These are phyloP conservation scores for Drosophila macrospina DNA, from an alignment of 2,888 invertebrate species.

Conservation along the genomic window DNA sequence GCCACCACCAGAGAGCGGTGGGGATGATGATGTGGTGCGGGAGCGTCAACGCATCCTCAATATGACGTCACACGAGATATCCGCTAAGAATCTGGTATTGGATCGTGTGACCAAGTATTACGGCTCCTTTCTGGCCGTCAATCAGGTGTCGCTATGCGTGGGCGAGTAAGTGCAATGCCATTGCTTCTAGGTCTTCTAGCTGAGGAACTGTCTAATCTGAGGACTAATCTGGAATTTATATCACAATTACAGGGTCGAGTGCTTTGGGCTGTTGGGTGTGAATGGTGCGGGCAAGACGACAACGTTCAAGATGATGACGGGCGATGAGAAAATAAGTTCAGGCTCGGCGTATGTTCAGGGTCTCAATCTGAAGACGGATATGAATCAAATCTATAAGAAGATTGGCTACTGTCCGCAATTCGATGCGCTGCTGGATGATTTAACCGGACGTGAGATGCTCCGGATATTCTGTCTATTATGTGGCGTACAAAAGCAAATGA, in stretches of 20 bases:
- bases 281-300: constrained; percentile 96
- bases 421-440: constrained; percentile 90
- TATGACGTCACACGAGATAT: constrained; percentile 83
- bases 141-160: constrained; percentile 88
- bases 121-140: constrained; percentile 91
- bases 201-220: too few species aligned
- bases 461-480: constrained; percentile 88
- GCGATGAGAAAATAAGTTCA: constrained; percentile 90
- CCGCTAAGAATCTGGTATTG: constrained; percentile 87
- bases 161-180: constrained; percentile 81
- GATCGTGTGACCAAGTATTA: constrained; percentile 91
- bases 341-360: constrained; percentile 90
- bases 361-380: constrained; percentile 86
- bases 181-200: too few species aligned
- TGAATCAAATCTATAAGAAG: constrained; percentile 87
- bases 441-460: constrained; percentile 90
- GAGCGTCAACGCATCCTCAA: constrained; percentile 86
- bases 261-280: constrained; percentile 93
- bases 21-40: constrained; percentile 87
- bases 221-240: background rate
- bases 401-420: constrained; percentile 92
- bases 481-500: constrained; percentile 86
- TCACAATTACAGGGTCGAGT: constrained; percentile 86
- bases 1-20: constrained; percentile 83
- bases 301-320: constrained; percentile 96